phyloP scores from a whole-genome alignment of 2,888 invertebrate species.

The Gerosis bhagava region DNA sequence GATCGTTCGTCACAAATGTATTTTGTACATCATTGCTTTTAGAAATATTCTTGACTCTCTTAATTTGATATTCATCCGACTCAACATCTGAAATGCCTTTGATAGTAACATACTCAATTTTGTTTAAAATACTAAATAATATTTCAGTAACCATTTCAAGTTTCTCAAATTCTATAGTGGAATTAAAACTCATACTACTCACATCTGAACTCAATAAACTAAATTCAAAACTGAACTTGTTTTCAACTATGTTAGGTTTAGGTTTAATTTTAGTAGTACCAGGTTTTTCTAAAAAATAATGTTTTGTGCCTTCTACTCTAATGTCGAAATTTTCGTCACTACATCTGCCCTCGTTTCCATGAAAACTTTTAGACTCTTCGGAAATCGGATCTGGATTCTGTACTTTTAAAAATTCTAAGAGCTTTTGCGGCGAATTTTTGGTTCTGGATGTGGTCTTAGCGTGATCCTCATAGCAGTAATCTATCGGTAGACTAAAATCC shows the following conservation, averaged over 20 bases:
- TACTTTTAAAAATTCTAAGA: constrained; percentile 38
- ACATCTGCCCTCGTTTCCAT: constrained; percentile 62
- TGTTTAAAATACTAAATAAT: constrained; percentile 48
- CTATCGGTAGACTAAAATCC: constrained; percentile 72
- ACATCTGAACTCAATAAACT: constrained; percentile 4
- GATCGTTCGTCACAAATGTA: background rate
- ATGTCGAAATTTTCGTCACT: no score
- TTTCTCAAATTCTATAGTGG: constrained; percentile 69
- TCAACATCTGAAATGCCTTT: no score
- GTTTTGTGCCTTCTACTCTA: no score
- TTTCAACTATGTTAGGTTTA: no score
- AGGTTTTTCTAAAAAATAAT: no score
- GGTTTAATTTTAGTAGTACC: no score
- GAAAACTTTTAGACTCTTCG: constrained; percentile 73
- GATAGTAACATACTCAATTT: constrained; percentile 43
- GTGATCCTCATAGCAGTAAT: constrained; percentile 69
- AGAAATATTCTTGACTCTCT: no score
- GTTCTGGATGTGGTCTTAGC: constrained; percentile 44
- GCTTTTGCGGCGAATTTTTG: constrained; percentile 54
- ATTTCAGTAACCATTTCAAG: constrained; percentile 61
- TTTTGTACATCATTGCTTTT: background rate
- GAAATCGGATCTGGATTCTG: constrained; percentile 65
- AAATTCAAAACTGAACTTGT: no score
- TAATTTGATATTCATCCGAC: no score
- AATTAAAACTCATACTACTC: constrained; percentile 59